A percentile compares a stretch with the other conserved stretches of the same genome.
Evolutionary conservation across 2,113 vertebrate species (phyloP).

Genomic region (Heterocephalus glaber): DNA sequence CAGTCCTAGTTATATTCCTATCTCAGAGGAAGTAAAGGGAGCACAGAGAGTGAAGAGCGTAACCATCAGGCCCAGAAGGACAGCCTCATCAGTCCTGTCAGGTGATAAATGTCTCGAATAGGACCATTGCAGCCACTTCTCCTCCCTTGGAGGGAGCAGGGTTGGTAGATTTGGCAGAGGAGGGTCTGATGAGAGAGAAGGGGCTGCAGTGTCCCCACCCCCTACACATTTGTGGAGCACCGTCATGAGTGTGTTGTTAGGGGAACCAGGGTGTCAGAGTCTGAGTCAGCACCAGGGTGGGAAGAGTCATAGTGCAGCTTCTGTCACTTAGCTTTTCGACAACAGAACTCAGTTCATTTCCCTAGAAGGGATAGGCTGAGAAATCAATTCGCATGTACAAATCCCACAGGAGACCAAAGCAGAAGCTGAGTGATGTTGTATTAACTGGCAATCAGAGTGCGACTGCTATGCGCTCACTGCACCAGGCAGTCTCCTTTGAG

Average conservation of each 20-base stretch:
- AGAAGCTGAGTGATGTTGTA: not conserved
- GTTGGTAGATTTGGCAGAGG: not conserved
- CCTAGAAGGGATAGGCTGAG: not conserved
- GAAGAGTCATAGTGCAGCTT: not conserved
- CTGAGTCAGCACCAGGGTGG: not conserved
- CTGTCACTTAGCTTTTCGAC: not conserved
- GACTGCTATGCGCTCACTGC: not conserved
- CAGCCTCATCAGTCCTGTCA: too few relatives aligned
- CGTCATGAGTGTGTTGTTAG: not conserved
- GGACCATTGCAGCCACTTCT: not conserved
- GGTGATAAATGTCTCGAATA: not conserved
- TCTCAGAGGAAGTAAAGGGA: not conserved
- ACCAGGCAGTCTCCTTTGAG: not conserved
- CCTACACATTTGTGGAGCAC: accelerated
- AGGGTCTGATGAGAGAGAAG: not conserved
- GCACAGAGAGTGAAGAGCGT: not conserved
- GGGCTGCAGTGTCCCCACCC: not conserved
- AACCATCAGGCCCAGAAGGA: not conserved
- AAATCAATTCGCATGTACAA: not conserved
- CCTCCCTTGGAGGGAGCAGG: not conserved
- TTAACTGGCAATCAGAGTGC: not conserved
- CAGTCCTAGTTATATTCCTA: not conserved
- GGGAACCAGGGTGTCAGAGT: not conserved
- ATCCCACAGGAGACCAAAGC: not conserved
- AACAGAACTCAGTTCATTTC: slow-evolving; percentile 2